phyloP scores from a whole-genome alignment of 2,113 vertebrate genomes.

The Scytalopus superciliaris region DNA sequence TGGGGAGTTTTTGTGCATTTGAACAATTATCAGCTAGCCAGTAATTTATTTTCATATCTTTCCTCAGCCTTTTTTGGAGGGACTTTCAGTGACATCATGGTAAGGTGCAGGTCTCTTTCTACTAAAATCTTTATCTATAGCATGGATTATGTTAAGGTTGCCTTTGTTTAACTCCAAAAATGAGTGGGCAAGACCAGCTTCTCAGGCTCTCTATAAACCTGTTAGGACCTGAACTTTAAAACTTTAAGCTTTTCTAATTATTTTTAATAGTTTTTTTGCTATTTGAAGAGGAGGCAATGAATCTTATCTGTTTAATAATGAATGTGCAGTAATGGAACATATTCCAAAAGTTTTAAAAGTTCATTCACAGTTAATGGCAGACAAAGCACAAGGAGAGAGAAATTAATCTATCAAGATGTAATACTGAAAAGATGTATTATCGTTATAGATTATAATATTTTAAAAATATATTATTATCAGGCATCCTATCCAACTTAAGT shows the following conservation, averaged over 20 bases:
- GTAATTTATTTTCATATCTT: neutral
- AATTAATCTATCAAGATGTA: neutral
- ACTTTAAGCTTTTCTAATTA: neutral
- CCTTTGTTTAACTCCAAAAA: neutral
- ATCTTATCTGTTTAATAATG: neutral
- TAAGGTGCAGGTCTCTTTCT: neutral
- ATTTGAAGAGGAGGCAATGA: neutral
- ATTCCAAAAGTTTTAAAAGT: neutral
- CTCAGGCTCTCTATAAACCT: neutral
- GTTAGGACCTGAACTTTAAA: neutral
- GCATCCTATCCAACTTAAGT: neutral
- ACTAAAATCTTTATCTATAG: neutral
- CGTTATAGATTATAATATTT: neutral
- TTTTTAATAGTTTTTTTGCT: neutral
- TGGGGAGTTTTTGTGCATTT: accelerated
- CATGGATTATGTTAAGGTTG: neutral
- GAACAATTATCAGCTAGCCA: neutral
- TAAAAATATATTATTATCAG: neutral
- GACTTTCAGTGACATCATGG: neutral
- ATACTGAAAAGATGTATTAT: neutral
- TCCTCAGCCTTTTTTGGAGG: neutral
- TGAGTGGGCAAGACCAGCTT: neutral
- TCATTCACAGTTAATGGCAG: neutral
- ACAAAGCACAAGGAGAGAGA: neutral
- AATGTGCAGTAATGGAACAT: neutral